Percentiles rank a stretch among this genome's conserved stretches.
Conservation (phyloP, 2,113 vertebrate genomes). For the Falco punctatus region DNA sequence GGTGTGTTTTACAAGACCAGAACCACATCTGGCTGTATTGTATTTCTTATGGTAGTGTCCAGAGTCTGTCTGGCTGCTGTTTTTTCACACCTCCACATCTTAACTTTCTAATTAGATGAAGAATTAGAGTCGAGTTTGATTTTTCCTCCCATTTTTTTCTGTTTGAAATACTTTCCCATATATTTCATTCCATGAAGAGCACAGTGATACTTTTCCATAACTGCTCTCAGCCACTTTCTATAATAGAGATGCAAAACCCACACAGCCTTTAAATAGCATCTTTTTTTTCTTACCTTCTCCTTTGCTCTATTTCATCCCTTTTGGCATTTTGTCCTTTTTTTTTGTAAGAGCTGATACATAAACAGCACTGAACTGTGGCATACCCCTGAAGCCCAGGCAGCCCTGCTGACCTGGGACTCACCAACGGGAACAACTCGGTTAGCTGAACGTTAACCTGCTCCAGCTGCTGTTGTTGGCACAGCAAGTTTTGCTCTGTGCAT, state of each 20-base stretch:
- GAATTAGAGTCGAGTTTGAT: not conserved
- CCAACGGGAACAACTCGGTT: rapidly evolving
- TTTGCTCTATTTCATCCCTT: not conserved
- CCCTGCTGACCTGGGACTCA: not conserved
- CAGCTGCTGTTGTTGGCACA: not conserved
- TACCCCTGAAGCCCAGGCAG: not conserved
- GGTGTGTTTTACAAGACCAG: not conserved
- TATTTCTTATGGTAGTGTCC: not conserved
- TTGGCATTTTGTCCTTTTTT: not conserved
- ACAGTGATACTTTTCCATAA: not conserved
- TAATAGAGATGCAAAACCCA: not conserved
- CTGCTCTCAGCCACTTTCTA: not conserved
- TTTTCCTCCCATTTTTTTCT: not conserved
- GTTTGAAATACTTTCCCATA: not conserved
- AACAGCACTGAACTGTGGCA: not conserved
- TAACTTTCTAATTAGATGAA: not conserved
- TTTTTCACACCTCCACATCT: not conserved
- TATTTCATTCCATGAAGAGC: not conserved
- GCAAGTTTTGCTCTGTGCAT: not conserved
- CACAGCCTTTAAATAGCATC: not conserved
- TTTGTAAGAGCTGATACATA: not conserved
- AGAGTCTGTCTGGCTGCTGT: not conserved
- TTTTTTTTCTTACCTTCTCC: not conserved
- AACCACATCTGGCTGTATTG: not conserved
- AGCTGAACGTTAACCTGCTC: not conserved